Evolutionary conservation across 2,113 vertebrate species (phyloP).

Genomic region (Caretta caretta): DNA sequence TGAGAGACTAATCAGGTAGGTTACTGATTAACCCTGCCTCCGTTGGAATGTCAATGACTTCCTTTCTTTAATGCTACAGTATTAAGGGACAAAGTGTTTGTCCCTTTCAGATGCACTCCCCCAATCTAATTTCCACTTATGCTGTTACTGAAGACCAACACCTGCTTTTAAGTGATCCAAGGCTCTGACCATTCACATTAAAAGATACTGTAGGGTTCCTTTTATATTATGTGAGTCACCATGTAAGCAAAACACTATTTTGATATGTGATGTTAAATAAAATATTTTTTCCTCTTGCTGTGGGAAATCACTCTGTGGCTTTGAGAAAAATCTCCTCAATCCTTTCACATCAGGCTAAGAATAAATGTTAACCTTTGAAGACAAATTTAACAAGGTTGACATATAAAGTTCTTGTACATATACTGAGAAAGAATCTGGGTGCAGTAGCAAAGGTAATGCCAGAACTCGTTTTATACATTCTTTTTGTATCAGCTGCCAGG

Average conservation of each 20-base stretch:
- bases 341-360: not conserved
- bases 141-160: conserved; percentile 2
- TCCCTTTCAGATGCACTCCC: conserved; percentile 22
- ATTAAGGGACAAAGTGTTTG: conserved; percentile 23
- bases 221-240: not conserved
- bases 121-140: conserved; percentile 11
- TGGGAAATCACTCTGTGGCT: not conserved
- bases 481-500: not conserved
- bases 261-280: not conserved
- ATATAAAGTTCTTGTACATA: not conserved
- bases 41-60: conserved; percentile 57
- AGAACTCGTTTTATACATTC: not conserved
- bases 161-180: conserved; percentile 15
- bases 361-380: not conserved
- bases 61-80: conserved; percentile 28
- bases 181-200: not conserved
- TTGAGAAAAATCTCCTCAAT: not conserved
- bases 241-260: not conserved
- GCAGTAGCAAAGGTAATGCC: not conserved
- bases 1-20: conserved; percentile 61
- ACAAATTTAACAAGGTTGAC: not conserved
- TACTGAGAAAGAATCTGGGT: not conserved
- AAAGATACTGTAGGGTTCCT: not conserved
- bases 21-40: conserved; percentile 68
- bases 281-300: not conserved